Percentiles rank a stretch among this genome's conserved stretches.
phyloP scores from a whole-genome alignment of 2,797 vertebrate genomes.

The Ceyx erithaca region DNA sequence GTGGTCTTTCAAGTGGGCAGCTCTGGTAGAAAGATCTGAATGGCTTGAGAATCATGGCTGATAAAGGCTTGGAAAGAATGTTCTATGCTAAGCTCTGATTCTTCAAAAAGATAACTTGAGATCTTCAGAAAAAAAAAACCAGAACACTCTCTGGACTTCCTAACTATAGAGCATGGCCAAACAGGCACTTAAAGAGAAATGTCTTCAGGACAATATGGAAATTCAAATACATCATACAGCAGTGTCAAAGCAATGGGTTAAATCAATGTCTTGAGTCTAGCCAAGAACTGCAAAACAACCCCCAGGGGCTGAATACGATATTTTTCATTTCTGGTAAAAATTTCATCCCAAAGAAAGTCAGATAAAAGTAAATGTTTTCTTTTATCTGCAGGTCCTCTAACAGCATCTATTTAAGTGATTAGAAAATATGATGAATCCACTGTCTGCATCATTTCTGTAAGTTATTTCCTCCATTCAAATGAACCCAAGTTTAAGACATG shows the following conservation, averaged over 20 bases:
- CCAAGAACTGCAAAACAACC: neutral
- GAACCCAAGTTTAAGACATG: neutral
- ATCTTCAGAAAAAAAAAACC: neutral
- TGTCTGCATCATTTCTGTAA: neutral
- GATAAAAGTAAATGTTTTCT: conserved; percentile 10
- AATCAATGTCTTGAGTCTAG: neutral
- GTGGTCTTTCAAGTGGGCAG: neutral
- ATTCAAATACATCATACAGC: neutral
- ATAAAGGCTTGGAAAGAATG: neutral
- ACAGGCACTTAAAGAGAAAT: neutral
- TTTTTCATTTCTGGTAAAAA: neutral
- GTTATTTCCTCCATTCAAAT: neutral
- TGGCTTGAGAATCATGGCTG: neutral
- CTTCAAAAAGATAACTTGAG: neutral
- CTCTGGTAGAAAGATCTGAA: neutral
- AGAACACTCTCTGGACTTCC: neutral
- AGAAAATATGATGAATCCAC: neutral
- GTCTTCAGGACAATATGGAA: neutral
- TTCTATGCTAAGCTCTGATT: neutral
- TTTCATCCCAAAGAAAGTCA: neutral
- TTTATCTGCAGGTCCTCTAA: conserved; percentile 13
- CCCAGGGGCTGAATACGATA: neutral
- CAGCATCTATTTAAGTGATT: neutral
- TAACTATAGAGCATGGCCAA: neutral
- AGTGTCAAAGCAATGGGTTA: neutral